Base-by-base conservation (phyloP, 2,797 vertebrate genomes). In the Tangara arthus region DNA sequence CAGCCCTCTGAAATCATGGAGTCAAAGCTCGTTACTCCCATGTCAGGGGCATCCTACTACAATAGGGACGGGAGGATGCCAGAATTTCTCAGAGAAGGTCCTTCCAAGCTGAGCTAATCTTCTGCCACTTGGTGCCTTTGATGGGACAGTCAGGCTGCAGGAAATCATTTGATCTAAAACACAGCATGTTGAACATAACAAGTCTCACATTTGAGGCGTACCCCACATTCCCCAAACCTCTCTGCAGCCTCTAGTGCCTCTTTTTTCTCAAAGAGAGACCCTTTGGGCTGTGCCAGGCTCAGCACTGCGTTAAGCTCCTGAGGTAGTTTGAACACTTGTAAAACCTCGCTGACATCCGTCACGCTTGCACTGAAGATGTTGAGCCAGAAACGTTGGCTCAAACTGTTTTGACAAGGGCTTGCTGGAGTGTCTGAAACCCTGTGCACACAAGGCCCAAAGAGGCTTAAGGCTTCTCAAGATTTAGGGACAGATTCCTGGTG, bases 391-490 rank as follows among this genome's bases (percentile, higher is more conserved):
- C 0, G 0, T 18, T 1, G 0, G 64, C 92, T 95, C 90, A 87
- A 34, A 21, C 78, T 93, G 79, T 57, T 94, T 55, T 78, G 72
- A 92, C 72, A 91, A 87, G 76, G 50, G 60, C 71, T 91, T 65
- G 64, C 87, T 95, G 90, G 47, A 94, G 84, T 61, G 84, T 7
- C 84, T 69, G 72, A 44, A 72, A 87, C 84, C 66, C 92, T 26
- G 46, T 56, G 79, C 82, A 59, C 66, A 41, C 65, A 23, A 8
- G 30, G 44, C 60, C 68, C 75, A 57, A 68, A 94, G 91, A 94
- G 76, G 96, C 84, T 97, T 95, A 96, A 70, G 24, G 32, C 55
- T 94, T 64, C 50, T 81, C 52, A 70, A 92, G 87, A 91, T 94
- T 86, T 69, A 56, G 69, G 82, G 79, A 49, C 76, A 52, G 87